Percentiles rank a stretch among this genome's conserved stretches.
Conservation (phyloP, 2,797 vertebrate species). For the Acanthornis magna region DNA sequence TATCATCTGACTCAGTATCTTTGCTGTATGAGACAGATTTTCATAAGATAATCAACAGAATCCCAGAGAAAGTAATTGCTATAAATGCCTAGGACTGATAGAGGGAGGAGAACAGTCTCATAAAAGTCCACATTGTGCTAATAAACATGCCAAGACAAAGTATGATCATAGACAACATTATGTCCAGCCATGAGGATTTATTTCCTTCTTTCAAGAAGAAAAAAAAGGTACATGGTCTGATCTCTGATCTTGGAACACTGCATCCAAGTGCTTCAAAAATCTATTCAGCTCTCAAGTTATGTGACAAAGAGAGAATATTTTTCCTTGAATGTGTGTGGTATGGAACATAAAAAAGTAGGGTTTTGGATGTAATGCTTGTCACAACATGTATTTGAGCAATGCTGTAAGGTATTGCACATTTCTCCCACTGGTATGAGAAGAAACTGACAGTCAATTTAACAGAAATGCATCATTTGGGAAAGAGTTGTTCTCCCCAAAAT, state of each 20-base stretch:
- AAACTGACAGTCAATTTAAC: background rate
- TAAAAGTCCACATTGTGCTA: background rate
- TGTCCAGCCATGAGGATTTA: background rate
- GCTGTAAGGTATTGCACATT: background rate
- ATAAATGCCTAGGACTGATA: background rate
- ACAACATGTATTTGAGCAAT: background rate
- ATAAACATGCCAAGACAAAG: slow-evolving; percentile 36
- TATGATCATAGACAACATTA: background rate
- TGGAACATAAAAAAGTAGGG: background rate
- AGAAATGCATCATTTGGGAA: background rate
- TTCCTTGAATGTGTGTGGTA: background rate
- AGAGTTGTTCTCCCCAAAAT: background rate
- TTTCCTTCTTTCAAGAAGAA: background rate
- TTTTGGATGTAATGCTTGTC: background rate
- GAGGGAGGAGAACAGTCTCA: background rate
- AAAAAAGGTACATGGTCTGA: background rate
- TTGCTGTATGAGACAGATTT: background rate
- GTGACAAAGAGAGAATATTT: background rate
- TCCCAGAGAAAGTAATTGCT: background rate
- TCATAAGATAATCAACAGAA: background rate
- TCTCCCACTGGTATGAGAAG: background rate
- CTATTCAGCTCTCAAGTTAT: background rate
- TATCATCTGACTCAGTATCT: background rate
- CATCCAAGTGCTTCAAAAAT: background rate
- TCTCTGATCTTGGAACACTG: background rate